A percentile compares a stretch with the other conserved stretches of the same genome.
These are phyloP conservation scores for Cremastinae sp. DNA, from an alignment of 2,888 invertebrate genomes.

Conservation along the genomic window DNA sequence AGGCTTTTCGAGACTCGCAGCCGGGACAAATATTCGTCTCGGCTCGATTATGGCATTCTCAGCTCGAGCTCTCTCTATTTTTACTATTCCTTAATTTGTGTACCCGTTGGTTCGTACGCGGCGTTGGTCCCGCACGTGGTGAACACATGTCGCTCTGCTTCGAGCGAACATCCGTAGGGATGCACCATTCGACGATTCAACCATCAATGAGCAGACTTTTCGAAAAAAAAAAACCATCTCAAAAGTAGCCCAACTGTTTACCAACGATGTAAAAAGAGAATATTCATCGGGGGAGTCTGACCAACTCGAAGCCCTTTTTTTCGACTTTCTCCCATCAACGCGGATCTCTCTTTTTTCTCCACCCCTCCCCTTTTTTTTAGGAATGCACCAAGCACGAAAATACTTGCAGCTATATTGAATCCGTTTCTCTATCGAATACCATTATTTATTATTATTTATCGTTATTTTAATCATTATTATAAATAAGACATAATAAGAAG, in stretches of 20 bases:
- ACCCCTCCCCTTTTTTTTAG: neutral
- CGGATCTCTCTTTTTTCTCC: neutral
- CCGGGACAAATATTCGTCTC: constrained; percentile 24
- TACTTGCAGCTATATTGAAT: neutral
- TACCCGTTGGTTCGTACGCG: constrained; percentile 59
- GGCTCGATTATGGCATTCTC: constrained; percentile 59
- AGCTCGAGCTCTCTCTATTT: constrained; percentile 69
- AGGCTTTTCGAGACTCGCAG: too few relatives aligned
- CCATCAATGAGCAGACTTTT: constrained; percentile 29
- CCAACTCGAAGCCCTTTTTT: constrained; percentile 18
- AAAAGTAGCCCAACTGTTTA: neutral
- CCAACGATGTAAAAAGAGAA: neutral
- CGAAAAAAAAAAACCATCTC: neutral
- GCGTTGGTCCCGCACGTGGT: constrained; percentile 60
- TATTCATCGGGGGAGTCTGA: constrained; percentile 44
- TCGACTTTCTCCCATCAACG: neutral
- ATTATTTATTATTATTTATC: constrained; percentile 72
- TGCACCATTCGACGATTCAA: neutral
- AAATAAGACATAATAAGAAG: constrained; percentile 72
- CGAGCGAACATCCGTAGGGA: constrained; percentile 8
- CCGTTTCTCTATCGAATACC: constrained; percentile 66
- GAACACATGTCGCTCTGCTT: constrained; percentile 51
- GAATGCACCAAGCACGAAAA: neutral
- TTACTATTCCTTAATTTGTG: constrained; percentile 71
- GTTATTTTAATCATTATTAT: constrained; percentile 69